Evolutionary conservation across 2,797 vertebrate species (phyloP).

Genomic region (Limnodromus scolopaceus): DNA sequence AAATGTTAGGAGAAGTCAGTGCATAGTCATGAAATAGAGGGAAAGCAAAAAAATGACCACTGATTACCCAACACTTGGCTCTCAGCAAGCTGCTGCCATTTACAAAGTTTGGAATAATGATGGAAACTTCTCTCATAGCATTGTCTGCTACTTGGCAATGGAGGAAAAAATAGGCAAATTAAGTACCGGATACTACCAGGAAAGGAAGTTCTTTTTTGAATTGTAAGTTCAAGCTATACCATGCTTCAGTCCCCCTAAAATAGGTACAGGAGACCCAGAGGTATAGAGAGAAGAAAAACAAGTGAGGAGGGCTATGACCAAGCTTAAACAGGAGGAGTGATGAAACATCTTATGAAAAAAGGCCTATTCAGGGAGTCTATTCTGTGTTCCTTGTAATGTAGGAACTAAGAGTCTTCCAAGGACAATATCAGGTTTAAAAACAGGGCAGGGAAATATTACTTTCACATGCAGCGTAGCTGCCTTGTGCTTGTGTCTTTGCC

Average conservation of each 20-base stretch:
- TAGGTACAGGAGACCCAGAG: background rate
- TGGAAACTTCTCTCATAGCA: background rate
- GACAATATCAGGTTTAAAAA: background rate
- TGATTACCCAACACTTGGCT: background rate
- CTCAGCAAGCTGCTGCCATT: background rate
- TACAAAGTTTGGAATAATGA: background rate
- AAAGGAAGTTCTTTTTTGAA: background rate
- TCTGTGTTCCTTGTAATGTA: background rate
- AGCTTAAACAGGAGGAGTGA: background rate
- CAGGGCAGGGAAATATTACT: background rate
- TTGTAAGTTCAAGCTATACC: background rate
- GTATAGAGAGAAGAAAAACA: background rate
- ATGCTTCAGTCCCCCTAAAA: fast-evolving
- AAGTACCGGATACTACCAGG: background rate
- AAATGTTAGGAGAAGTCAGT: background rate
- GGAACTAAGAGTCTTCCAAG: background rate
- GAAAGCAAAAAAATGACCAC: background rate
- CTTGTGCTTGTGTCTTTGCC: fast-evolving
- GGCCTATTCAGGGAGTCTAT: background rate
- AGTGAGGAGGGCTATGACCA: background rate
- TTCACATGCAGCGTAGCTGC: fast-evolving
- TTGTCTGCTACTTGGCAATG: background rate
- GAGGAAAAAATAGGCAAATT: background rate
- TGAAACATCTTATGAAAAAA: background rate
- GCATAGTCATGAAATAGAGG: background rate